phyloP scores from a whole-genome alignment of 1,140 invertebrate genomes.

The Macrocentrus cingulum region DNA sequence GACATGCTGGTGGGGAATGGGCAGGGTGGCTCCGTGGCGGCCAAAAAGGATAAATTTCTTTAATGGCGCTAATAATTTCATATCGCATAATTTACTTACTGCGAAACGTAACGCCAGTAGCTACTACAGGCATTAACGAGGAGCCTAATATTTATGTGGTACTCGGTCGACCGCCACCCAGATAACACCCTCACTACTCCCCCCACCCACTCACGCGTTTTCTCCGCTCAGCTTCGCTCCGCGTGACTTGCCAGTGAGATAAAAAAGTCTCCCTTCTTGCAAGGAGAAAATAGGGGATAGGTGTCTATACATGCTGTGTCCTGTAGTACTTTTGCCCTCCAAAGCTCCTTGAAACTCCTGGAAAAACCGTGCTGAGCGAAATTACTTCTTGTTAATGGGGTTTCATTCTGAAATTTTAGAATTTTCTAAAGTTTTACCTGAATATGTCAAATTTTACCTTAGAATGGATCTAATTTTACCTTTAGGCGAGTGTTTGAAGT shows the following conservation, averaged over 20 bases:
- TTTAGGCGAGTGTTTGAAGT: too few relatives aligned
- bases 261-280: conserved; percentile 37
- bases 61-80: conserved; percentile 62
- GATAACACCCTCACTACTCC: conserved; percentile 53
- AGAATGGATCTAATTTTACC: too few relatives aligned
- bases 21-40: conserved; percentile 25
- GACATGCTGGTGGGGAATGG: conserved; percentile 21
- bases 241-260: conserved; percentile 44
- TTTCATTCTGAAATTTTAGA: too few relatives aligned
- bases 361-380: conserved; percentile 1
- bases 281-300: conserved; percentile 28
- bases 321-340: conserved; percentile 1
- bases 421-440: too few relatives aligned
- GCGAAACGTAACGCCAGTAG: conserved; percentile 61
- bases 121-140: conserved; percentile 60
- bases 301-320: conserved; percentile 3
- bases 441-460: too few relatives aligned
- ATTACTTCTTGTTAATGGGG: conserved; percentile 8
- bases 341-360: neutral
- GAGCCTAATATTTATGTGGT: conserved; percentile 60
- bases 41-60: conserved; percentile 61
- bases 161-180: conserved; percentile 54
- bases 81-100: conserved; percentile 63
- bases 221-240: conserved; percentile 30
- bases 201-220: conserved; percentile 21